phyloP scores from a whole-genome alignment of 2,797 vertebrate genomes.

The Cephalopachus bancanus region DNA sequence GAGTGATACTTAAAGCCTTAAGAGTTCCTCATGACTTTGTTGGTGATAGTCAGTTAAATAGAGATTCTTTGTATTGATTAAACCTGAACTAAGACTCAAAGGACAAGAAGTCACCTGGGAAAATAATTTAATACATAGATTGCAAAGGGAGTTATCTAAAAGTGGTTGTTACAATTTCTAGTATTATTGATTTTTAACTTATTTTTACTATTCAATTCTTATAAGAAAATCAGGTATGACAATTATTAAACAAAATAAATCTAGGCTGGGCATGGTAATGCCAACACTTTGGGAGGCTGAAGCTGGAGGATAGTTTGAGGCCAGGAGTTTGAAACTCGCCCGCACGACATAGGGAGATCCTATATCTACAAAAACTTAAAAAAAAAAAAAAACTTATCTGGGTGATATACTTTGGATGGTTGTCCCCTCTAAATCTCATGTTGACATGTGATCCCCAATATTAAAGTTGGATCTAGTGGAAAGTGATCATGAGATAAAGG shows the following conservation, averaged over 20 bases:
- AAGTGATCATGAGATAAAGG: no score
- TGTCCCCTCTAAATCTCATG: no score
- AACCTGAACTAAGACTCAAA: background rate
- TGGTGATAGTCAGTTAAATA: background rate
- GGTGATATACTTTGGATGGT: no score
- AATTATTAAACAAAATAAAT: background rate
- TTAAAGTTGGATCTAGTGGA: no score
- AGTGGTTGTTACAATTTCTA: background rate
- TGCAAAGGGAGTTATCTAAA: background rate
- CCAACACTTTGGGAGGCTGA: no score
- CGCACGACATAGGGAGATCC: no score
- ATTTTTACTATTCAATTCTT: background rate
- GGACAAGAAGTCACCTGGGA: background rate
- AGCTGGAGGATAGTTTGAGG: no score
- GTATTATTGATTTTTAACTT: background rate
- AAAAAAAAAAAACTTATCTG: no score
- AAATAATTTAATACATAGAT: background rate
- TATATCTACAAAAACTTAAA: no score
- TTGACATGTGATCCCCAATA: no score
- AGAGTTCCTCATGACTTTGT: background rate
- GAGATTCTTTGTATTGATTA: background rate
- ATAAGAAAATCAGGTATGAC: background rate
- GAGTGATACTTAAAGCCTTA: background rate
- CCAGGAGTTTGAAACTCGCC: no score
- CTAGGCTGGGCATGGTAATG: no score